A percentile compares a stretch with the other conserved stretches of the same genome.
phyloP scores from a whole-genome alignment of 2,797 vertebrate genomes.

The Kryptolebias ocellatus region DNA sequence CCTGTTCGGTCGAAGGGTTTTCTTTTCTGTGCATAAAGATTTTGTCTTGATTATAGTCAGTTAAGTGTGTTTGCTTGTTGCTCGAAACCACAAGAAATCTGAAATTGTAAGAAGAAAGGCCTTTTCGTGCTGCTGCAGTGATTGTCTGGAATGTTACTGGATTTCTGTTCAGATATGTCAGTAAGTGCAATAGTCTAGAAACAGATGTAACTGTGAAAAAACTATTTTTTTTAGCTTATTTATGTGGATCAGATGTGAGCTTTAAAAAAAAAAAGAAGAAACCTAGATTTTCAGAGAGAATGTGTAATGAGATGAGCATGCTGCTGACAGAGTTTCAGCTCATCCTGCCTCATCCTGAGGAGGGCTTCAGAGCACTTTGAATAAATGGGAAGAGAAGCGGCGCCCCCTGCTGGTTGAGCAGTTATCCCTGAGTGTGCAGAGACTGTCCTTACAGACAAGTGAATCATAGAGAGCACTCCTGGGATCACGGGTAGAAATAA shows the following conservation, averaged over 20 bases:
- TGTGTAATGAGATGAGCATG: slow-evolving; percentile 24
- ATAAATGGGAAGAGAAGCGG: slow-evolving; percentile 11
- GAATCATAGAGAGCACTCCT: too few species aligned
- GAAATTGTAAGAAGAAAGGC: slow-evolving; percentile 63
- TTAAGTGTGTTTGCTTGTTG: slow-evolving; percentile 31
- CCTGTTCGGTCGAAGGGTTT: slow-evolving; percentile 29
- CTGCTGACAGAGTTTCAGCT: slow-evolving; percentile 39
- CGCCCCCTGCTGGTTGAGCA: slow-evolving; percentile 15
- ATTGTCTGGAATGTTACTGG: slow-evolving; percentile 52
- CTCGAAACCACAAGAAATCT: slow-evolving; percentile 44
- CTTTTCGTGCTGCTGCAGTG: slow-evolving; percentile 25
- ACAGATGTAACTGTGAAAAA: slow-evolving; percentile 34
- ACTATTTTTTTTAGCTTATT: slow-evolving; percentile 36
- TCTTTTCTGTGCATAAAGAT: slow-evolving; percentile 25
- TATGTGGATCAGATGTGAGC: slow-evolving; percentile 32
- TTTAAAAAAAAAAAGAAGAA: slow-evolving; percentile 9
- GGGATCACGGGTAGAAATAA: too few species aligned
- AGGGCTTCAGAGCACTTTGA: slow-evolving; percentile 64
- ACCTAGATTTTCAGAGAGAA: slow-evolving; percentile 11
- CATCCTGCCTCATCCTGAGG: slow-evolving; percentile 5
- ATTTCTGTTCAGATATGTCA: slow-evolving; percentile 25
- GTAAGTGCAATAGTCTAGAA: slow-evolving; percentile 64
- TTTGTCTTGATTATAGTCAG: slow-evolving; percentile 29
- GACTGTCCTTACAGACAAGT: too few species aligned
- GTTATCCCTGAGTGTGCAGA: too few species aligned